Evolutionary conservation across 2,888 invertebrate genomes (phyloP).

Genomic region (Ichneumoninae sp.): DNA sequence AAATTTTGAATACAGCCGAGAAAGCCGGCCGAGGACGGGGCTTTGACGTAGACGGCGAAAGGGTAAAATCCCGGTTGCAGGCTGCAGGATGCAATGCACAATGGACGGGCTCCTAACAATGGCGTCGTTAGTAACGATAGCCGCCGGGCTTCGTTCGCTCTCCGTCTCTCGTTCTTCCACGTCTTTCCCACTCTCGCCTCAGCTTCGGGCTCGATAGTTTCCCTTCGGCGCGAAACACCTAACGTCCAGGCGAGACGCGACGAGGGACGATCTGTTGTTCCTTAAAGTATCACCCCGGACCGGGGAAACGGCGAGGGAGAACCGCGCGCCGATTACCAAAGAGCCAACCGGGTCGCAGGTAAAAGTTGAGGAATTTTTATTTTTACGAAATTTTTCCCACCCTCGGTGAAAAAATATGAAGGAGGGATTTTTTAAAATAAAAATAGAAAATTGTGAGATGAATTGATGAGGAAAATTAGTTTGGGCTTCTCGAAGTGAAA

Average conservation of each 20-base stretch:
- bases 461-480: too few species aligned
- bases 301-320: background rate
- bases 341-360: background rate
- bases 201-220: conserved; percentile 19
- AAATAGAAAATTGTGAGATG: too few species aligned
- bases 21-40: conserved; percentile 12
- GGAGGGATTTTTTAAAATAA: background rate
- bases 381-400: background rate
- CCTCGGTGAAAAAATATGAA: background rate
- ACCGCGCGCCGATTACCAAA: background rate
- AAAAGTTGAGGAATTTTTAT: background rate
- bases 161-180: conserved; percentile 70
- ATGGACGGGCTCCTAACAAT: conserved; percentile 82
- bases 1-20: conserved; percentile 23
- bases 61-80: conserved; percentile 67
- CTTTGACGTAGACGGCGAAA: conserved; percentile 45
- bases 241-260: background rate
- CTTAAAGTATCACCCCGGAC: background rate
- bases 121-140: conserved; percentile 82
- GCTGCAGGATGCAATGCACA: conserved; percentile 78
- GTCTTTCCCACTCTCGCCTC: conserved; percentile 55
- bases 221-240: conserved; percentile 7
- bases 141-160: conserved; percentile 45
- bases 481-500: too few species aligned
- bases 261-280: conserved; percentile 2